Conservation (phyloP, 2,888 invertebrate genomes). For the Blastobasis lacticolella region DNA sequence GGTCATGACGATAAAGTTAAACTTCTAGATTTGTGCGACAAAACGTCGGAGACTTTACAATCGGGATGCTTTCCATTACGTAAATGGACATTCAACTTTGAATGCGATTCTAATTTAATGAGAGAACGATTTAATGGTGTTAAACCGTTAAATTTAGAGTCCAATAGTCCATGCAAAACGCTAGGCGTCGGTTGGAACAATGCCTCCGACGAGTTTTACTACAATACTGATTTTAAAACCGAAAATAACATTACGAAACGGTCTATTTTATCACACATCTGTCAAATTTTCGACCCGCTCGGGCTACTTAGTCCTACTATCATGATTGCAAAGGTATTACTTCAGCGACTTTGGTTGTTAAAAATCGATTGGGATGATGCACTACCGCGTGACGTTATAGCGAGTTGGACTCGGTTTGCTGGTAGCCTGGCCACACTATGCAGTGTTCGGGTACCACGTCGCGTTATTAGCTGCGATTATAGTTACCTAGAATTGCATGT, state of each 20-base stretch:
- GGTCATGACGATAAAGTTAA: slow-evolving; percentile 9
- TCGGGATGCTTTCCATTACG: slow-evolving; percentile 10
- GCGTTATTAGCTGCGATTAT: slow-evolving; percentile 1
- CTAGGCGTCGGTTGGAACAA: slow-evolving; percentile 14
- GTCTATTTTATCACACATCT: slow-evolving; percentile 8
- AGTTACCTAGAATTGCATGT: slow-evolving; percentile 12
- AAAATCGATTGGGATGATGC: slow-evolving; percentile 11
- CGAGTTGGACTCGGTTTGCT: background rate
- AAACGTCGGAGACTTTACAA: background rate
- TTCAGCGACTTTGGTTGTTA: slow-evolving; percentile 12
- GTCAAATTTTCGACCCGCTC: slow-evolving; percentile 13
- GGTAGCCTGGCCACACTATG: background rate
- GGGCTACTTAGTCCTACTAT: slow-evolving; percentile 10
- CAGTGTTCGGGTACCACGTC: slow-evolving; percentile 9
- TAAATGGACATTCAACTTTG: slow-evolving; percentile 12
- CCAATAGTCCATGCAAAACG: slow-evolving; percentile 8
- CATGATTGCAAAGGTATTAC: slow-evolving; percentile 9
- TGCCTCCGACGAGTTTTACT: slow-evolving; percentile 9
- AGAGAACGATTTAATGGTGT: slow-evolving; percentile 1
- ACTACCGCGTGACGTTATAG: background rate
- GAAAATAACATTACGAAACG: slow-evolving; percentile 11
- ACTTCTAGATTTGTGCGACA: slow-evolving; percentile 1
- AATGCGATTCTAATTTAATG: background rate
- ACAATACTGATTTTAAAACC: slow-evolving; percentile 2
- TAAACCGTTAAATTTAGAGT: slow-evolving; percentile 1